Base-by-base conservation (phyloP, 1,140 invertebrate genomes). In the Hylaeus volcanicus region DNA sequence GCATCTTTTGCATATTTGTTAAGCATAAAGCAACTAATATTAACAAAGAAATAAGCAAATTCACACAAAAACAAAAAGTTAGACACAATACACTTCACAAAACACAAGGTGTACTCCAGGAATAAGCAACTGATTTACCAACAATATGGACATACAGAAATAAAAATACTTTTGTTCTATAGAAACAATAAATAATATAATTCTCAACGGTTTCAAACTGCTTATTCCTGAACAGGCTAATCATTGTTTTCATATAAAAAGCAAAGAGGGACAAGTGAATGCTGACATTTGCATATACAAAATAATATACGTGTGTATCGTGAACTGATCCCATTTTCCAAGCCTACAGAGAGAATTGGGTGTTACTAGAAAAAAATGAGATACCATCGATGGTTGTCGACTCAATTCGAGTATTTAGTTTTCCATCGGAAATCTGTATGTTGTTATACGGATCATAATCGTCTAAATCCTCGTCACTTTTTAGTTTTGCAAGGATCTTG, bases 391-490 rank as follows among this genome's bases (percentile, higher is more conserved):
- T 90, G 75, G 90, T 92, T 79, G 89, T 92, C 72, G 91, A 91
- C 68, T 92, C 92, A 81, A 90, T 81, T 82, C 89, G 82, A 88
- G 89, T 85, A 89, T 89, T 88, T 71, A 89, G 88, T 74, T 91
- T 93, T 75, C 85, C 87, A 88, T 88, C 86, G 85, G 88, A 76
- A 89, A 91, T 90, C 74, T 89, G 86, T 90, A 90, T 89, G 88
- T 89, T 86, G 88, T 88, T 91, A 60, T 66, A 86, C 82, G 87
- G 83, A 88, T 89, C 86, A 84, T 87, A 65, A 87, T 90, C 90
- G 90, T 91, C 87, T 92, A 93, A 90, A 85, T 93, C 92, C 88
- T 93, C 90, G 90, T 93, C 92, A 93, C 92, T 93, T 88, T 93
- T 93, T 92, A 92, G 88, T 90, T 93, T 93, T 87, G 82, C 90